A percentile compares a stretch with the other conserved stretches of the same genome.
These are phyloP conservation scores for Coptodon bakossiorum DNA, from an alignment of 2,113 vertebrate genomes.

Conservation along the genomic window DNA sequence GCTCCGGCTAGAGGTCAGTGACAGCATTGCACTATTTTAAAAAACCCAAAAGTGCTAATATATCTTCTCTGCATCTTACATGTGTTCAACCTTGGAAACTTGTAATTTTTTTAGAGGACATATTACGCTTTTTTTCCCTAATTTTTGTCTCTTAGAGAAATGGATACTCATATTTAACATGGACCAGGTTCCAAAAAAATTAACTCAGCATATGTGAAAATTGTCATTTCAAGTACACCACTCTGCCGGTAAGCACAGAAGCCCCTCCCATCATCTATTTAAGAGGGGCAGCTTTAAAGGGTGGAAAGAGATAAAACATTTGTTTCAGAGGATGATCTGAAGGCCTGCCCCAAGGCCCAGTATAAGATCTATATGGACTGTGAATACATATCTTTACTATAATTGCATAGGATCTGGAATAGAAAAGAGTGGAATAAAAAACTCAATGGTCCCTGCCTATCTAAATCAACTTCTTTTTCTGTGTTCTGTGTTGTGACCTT, in stretches of 20 bases:
- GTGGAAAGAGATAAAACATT: neutral
- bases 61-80: neutral
- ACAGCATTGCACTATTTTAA: neutral
- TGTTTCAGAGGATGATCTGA: neutral
- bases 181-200: neutral
- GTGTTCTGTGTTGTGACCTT: neutral
- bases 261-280: neutral
- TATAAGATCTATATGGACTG: neutral
- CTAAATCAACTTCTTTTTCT: neutral
- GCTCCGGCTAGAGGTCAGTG: conserved; percentile 8
- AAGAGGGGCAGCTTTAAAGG: neutral
- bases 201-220: neutral
- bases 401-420: neutral
- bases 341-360: neutral
- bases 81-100: neutral
- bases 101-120: neutral
- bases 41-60: neutral
- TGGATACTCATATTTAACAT: neutral
- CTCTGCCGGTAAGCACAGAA: neutral
- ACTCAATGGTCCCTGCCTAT: neutral
- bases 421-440: neutral
- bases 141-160: neutral
- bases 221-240: neutral
- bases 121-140: accelerated
- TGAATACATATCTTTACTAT: neutral